A percentile compares a stretch with the other conserved stretches of the same genome.
These are phyloP conservation scores for Setophaga kirtlandii DNA, from an alignment of 2,113 vertebrate genomes.

Conservation along the genomic window DNA sequence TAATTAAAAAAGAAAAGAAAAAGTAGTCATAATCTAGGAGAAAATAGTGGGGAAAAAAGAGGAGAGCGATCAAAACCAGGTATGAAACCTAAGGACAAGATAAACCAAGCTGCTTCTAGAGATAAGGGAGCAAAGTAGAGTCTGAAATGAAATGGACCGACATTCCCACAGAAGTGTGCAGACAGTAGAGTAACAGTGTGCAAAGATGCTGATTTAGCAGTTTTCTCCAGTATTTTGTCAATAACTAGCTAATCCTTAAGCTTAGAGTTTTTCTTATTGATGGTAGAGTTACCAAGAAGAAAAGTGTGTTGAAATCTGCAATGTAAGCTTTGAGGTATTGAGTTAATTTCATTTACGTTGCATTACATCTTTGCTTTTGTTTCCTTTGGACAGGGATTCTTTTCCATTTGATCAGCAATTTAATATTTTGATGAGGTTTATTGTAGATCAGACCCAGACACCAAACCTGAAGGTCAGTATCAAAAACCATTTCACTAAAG, in stretches of 20 bases:
- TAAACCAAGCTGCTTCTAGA: not conserved
- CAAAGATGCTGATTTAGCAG: not conserved
- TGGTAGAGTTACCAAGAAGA: not conserved
- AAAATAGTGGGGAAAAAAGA: not conserved
- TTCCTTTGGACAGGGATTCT: constrained; percentile 83
- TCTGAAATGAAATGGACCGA: not conserved
- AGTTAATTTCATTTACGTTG: not conserved
- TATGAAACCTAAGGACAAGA: not conserved
- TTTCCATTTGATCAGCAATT: constrained; percentile 99
- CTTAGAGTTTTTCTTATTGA: not conserved
- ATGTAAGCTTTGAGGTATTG: not conserved
- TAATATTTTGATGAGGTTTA: constrained; percentile 99
- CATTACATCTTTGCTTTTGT: not conserved
- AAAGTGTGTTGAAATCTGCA: not conserved
- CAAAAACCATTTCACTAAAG: not conserved
- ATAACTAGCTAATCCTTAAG: not conserved
- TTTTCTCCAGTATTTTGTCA: not conserved
- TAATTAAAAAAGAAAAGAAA: not conserved
- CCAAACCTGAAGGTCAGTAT: constrained; percentile 94
- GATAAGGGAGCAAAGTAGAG: not conserved
- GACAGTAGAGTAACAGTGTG: not conserved
- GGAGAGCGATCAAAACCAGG: not conserved
- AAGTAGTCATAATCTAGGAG: not conserved
- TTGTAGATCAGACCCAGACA: constrained; percentile 98
- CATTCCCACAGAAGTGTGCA: not conserved